Base-by-base conservation (phyloP, 2,888 invertebrate genomes). In the Dorcus parallelipipedus region DNA sequence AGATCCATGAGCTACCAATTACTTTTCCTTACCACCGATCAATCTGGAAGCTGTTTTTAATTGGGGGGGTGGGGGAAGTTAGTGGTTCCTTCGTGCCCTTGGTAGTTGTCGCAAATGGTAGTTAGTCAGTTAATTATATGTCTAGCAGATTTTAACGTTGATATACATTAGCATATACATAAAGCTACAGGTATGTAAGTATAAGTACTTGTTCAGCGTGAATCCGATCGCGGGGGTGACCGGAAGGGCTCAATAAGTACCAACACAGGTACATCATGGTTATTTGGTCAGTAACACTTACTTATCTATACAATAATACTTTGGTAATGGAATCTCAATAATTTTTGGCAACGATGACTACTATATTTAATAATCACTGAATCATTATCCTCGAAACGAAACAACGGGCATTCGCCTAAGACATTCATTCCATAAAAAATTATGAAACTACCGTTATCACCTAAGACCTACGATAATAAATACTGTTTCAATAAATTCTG, bases 301-400 rank as follows among this genome's bases (percentile, higher is more conserved):
- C 58, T 57, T 59, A 62, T 62, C 61, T 64, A 66, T 66, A 67
- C 62, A 66, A 67, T 71, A 71, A 70, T 71, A 71, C 71, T 71
- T 71, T 71, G 71, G 71, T 71, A 71, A 69, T 71, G 71, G 70
- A 71, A 71, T 71, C 67, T 71, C 69, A 66, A 50, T 55, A 52
- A 40, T 62, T 68, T 70, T 71, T 71, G 71, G 71, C 71, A 71
- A 71, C 71, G 68, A 69, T 71, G 71, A 71, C 71, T 71, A 71
- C 66, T 64, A 64, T 56, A 55, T 56, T 14, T 54, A 58, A 62
- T 65, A 55, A 60, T 57, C 42, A 56, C 55, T 52, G 57, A 48
- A 17, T 56, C 58, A 61, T 54, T 59, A 60, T 59, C 56, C 42
- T 58, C 53, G 48, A 26, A 33, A 33, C 26, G 50, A 55, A 53